phyloP scores from a whole-genome alignment of 1,140 invertebrate species.

The Penaeus indicus region DNA sequence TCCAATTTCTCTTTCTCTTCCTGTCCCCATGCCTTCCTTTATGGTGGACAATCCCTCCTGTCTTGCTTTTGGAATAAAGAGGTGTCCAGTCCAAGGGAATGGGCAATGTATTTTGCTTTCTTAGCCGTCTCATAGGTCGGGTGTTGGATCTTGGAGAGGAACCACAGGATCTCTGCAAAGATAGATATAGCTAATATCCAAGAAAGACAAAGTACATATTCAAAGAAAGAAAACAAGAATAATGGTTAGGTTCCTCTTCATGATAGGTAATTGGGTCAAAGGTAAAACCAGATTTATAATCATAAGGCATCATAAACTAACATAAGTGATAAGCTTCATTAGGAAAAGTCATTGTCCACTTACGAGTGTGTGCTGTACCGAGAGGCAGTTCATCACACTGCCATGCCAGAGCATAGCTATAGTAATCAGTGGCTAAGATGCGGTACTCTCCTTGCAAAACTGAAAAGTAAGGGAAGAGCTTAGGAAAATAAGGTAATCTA shows the following conservation, averaged over 20 bases:
- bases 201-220: background rate
- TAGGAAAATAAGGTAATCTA: too few species aligned
- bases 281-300: background rate
- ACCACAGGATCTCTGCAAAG: slow-evolving; percentile 50
- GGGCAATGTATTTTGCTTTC: background rate
- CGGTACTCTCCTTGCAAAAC: slow-evolving; percentile 62
- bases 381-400: slow-evolving; percentile 62
- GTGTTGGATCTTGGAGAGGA: slow-evolving; percentile 45
- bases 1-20: too few species aligned
- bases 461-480: slow-evolving; percentile 7
- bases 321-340: background rate
- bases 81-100: background rate
- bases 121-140: slow-evolving; percentile 6
- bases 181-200: background rate
- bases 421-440: slow-evolving; percentile 63
- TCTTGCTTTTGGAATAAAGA: background rate
- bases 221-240: background rate
- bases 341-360: background rate
- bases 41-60: background rate
- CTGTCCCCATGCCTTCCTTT: too few species aligned
- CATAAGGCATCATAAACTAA: background rate
- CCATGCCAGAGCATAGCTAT: slow-evolving; percentile 64
- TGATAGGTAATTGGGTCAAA: background rate
- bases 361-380: slow-evolving; percentile 57
- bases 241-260: background rate